Evolutionary conservation across 2,797 vertebrate species (phyloP).

Genomic region (Bovichtus variegatus): DNA sequence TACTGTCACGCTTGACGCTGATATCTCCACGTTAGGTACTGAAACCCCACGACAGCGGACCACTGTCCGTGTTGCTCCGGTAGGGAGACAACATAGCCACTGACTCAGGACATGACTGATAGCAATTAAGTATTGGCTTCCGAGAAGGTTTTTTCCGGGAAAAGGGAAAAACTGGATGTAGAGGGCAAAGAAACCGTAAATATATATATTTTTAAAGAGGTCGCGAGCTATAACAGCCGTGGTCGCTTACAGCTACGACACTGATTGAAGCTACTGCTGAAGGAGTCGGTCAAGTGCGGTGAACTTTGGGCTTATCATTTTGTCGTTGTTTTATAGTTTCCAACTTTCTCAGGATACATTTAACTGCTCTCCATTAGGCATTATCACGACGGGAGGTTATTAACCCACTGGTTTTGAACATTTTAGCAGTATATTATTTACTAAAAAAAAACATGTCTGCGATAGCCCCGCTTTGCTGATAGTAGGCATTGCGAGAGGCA

Average conservation of each 20-base stretch:
- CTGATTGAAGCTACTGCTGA: conserved; percentile 6
- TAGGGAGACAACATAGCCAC: conserved; percentile 8
- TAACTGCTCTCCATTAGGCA: background rate
- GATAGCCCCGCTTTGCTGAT: background rate
- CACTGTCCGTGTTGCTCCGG: conserved; percentile 49
- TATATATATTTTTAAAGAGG: conserved; percentile 33
- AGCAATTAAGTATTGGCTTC: background rate
- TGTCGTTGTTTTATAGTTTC: conserved; percentile 8
- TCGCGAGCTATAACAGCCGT: conserved; percentile 32
- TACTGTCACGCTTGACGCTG: background rate
- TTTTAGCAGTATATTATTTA: conserved; percentile 10
- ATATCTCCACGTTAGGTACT: conserved; percentile 21
- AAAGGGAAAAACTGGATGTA: conserved; percentile 28
- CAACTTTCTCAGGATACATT: conserved; percentile 50
- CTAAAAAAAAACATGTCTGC: background rate
- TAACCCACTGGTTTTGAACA: background rate
- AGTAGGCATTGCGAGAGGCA: background rate
- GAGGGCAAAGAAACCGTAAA: conserved; percentile 22
- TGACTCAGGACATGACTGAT: conserved; percentile 16
- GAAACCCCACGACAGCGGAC: conserved; percentile 14
- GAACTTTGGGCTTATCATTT: conserved; percentile 47
- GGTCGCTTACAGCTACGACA: background rate
- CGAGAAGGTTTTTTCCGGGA: conserved; percentile 5
- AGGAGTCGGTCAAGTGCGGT: conserved; percentile 41
- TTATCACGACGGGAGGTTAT: background rate